These are phyloP conservation scores for Rissa tridactyla DNA, from an alignment of 2,113 vertebrate species.

Conservation along the genomic window DNA sequence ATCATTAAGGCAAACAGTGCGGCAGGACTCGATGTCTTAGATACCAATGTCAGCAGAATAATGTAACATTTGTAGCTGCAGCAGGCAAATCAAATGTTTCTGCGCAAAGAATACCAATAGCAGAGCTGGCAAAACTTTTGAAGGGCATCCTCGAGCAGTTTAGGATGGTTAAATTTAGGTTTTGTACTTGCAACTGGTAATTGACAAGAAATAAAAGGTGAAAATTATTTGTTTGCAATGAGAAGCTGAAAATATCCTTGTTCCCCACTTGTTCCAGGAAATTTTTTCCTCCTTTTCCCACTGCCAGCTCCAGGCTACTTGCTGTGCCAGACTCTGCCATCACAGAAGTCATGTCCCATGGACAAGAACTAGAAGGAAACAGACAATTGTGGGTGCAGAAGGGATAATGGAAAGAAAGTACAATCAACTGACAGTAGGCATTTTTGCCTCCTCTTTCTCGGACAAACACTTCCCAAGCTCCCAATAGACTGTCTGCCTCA, in stretches of 20 bases:
- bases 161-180: background rate
- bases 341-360: background rate
- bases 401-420: background rate
- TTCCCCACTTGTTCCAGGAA: background rate
- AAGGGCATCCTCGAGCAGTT: background rate
- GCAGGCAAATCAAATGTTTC: background rate
- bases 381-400: background rate
- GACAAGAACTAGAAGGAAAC: background rate
- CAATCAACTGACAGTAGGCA: accelerated
- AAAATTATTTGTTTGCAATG: background rate
- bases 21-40: background rate
- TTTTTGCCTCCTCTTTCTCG: background rate
- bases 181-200: background rate
- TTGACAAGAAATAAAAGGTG: background rate
- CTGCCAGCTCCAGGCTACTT: background rate
- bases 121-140: background rate
- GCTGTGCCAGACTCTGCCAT: background rate
- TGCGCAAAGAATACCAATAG: background rate
- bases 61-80: background rate
- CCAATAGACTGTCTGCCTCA: background rate
- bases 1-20: background rate
- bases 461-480: background rate
- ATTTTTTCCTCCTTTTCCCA: background rate
- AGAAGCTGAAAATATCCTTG: background rate
- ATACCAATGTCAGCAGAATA: background rate